Evolutionary conservation across 2,113 vertebrate species (phyloP).

Genomic region (Willisornis vidua): DNA sequence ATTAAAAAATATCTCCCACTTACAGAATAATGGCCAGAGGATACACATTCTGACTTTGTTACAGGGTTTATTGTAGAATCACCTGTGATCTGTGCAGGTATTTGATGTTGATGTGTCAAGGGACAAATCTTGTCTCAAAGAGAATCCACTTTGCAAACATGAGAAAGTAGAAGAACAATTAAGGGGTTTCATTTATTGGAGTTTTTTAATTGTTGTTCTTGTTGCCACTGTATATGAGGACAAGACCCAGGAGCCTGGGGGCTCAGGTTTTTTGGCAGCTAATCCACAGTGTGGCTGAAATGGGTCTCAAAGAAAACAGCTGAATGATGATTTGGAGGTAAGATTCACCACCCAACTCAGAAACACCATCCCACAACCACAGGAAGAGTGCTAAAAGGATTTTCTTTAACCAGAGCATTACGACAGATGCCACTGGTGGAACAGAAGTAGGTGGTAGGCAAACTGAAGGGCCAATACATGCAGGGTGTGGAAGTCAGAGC

Average conservation of each 20-base stretch:
- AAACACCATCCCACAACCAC: neutral
- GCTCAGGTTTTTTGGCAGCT: neutral
- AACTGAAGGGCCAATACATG: neutral
- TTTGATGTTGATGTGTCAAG: neutral
- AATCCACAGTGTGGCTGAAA: neutral
- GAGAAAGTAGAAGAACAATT: neutral
- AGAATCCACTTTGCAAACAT: neutral
- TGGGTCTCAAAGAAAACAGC: slow-evolving; percentile 23
- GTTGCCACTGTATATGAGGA: neutral
- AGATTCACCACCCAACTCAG: neutral
- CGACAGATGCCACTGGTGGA: neutral
- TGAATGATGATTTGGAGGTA: neutral
- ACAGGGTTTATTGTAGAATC: neutral
- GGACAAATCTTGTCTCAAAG: neutral
- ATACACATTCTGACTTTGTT: neutral
- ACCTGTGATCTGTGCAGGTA: neutral
- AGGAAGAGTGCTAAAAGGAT: neutral
- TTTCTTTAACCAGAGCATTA: neutral
- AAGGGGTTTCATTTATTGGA: neutral
- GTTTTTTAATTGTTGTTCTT: neutral
- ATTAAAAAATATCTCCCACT: neutral
- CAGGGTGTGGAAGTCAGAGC: neutral
- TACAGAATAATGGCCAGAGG: neutral
- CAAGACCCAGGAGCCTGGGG: neutral
- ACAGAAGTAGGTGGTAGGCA: neutral